Conservation (phyloP, 2,113 vertebrate genomes). For the Carettochelys insculpta region DNA sequence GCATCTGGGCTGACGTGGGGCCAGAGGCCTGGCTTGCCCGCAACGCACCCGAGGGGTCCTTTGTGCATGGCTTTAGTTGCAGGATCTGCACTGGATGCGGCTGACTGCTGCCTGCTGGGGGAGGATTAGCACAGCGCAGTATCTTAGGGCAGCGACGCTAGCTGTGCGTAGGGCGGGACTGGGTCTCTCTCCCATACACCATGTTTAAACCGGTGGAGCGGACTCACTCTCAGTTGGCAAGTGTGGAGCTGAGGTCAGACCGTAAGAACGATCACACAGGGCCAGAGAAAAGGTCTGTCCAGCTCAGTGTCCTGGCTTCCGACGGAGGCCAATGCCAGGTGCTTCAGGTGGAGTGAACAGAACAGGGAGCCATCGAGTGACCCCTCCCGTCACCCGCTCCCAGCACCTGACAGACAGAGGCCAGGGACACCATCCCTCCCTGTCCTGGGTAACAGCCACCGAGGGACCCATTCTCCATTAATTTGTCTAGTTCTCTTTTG, state of each 20-base stretch:
- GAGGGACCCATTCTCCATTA: too few relatives aligned
- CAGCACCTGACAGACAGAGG: too few relatives aligned
- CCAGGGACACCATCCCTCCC: too few relatives aligned
- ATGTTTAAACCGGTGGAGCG: neutral
- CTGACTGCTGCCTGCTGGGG: neutral
- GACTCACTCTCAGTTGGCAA: neutral
- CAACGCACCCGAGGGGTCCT: neutral
- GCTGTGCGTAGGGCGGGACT: neutral
- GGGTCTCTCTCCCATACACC: neutral
- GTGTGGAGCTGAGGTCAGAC: fast-evolving
- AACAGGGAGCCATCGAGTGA: too few relatives aligned
- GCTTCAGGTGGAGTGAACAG: too few relatives aligned
- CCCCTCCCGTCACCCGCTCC: too few relatives aligned
- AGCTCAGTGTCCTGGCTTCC: too few relatives aligned
- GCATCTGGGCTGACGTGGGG: neutral
- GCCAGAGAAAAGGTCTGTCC: too few relatives aligned
- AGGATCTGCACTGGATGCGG: neutral
- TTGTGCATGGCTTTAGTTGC: neutral
- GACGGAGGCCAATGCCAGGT: too few relatives aligned
- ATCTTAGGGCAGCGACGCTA: neutral
- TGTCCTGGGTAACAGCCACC: too few relatives aligned
- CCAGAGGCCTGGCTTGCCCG: neutral
- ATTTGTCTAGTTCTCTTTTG: too few relatives aligned
- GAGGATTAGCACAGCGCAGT: neutral
- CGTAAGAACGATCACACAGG: too few relatives aligned